Base-by-base conservation (phyloP, 1,140 invertebrate genomes). In the Drosophila azteca region DNA sequence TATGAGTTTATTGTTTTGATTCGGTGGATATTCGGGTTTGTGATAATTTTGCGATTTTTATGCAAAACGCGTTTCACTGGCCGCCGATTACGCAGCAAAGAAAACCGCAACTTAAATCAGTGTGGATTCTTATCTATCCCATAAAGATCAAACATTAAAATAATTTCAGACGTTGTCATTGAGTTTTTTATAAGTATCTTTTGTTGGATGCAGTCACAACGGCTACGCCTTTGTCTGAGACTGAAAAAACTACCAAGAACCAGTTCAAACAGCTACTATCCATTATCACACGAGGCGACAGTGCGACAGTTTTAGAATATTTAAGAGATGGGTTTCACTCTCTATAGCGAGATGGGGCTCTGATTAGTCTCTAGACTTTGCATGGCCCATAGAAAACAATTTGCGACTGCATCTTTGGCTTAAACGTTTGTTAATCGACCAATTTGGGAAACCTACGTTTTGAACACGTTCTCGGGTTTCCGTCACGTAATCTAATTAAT, bases 1-100 rank as follows among this genome's bases (percentile, higher is more conserved):
- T 69, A 69, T 69, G 52, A 58, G 43, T 69, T 17, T 20, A 49
- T 44, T 69, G 67, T 69, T 69, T 69, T 43, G 68, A 69, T 58
- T 50, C 50, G 43, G 58, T 29, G 35, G 51, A 24, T 31, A 20
- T 52, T n/a, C 52, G 29, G 64, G 49, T 57, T 63, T 66, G 24
- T 67, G 52, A 69, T 58, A 58, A 58, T 35, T 58, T 69, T 48
- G 64, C 64, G 65, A 68, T 69, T 69, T 69, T 68, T 69, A 69
- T 69, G 66, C 66, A 69, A 69, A 68, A 69, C 64, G 66, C 66
- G 66, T 69, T 26, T 58, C 66, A 44, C 65, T 22, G 15, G 31
- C 15, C 26, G 62, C 11, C 8, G 67, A 50, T 69, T 69, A 69
- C 67, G 67, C 67, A 69, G 49, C 65, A 35, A 50, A 48, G 64